Percentiles rank a stretch among this genome's conserved stretches.
phyloP scores from a whole-genome alignment of 2,113 vertebrate species.

The Galemys pyrenaicus region DNA sequence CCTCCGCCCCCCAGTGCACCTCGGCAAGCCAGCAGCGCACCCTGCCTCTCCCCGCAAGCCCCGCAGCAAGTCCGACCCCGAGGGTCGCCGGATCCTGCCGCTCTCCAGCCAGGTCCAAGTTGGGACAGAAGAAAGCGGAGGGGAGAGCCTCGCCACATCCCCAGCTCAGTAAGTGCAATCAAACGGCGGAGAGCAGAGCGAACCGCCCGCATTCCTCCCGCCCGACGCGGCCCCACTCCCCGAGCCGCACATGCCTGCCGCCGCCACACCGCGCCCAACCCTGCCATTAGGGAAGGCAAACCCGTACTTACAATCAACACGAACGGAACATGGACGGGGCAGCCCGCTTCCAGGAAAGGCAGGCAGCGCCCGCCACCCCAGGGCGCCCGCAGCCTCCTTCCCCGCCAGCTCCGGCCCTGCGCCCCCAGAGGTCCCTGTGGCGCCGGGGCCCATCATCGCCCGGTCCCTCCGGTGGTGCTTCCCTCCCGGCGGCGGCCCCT shows the following conservation, averaged over 20 bases:
- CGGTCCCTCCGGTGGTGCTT: no score
- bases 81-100: no score
- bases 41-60: no score
- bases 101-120: no score
- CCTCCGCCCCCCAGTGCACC: no score
- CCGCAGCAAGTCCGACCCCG: no score
- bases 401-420: no score
- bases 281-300: conserved; percentile 56
- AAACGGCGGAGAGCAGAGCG: neutral
- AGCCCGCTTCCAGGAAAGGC: conserved; percentile 43
- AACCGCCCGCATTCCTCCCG: neutral
- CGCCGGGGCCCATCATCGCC: no score
- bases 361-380: neutral
- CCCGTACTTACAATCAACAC: conserved; percentile 28
- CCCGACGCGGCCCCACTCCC: neutral
- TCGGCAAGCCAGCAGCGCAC: no score
- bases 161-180: conserved; percentile 28
- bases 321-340: neutral
- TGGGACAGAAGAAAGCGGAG: neutral
- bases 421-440: no score
- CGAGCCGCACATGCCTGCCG: neutral
- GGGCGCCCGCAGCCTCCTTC: neutral
- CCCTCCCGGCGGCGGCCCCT: no score
- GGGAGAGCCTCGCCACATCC: neutral
- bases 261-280: conserved; percentile 31